Percentiles rank a stretch among this genome's conserved stretches.
Conservation (phyloP, 1,140 invertebrate genomes). For the Drosophila parvula region DNA sequence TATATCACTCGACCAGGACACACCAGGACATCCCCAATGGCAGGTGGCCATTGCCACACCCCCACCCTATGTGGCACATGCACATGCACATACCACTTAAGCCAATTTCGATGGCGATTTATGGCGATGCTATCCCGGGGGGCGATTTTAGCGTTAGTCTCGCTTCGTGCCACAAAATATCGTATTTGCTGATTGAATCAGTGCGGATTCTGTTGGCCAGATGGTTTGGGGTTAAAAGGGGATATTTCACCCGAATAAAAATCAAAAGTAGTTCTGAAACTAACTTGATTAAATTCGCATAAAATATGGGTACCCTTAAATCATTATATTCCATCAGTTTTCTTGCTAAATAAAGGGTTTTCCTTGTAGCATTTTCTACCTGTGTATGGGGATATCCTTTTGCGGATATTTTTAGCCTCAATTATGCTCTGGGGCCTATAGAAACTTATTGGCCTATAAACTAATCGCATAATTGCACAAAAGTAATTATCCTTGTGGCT, state of each 20-base stretch:
- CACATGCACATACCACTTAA: conserved; percentile 56
- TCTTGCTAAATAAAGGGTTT: background rate
- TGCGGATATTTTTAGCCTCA: conserved; percentile 20
- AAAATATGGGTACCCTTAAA: background rate
- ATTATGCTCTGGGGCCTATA: conserved; percentile 61
- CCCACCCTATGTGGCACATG: too few species aligned
- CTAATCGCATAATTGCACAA: conserved; percentile 81
- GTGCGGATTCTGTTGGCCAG: background rate
- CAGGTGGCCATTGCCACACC: conserved; percentile 44
- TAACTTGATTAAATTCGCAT: too few species aligned
- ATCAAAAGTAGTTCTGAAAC: too few species aligned
- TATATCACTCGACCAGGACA: conserved; percentile 53
- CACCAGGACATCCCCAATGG: conserved; percentile 15
- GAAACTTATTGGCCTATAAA: conserved; percentile 80
- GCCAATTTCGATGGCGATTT: conserved; percentile 75
- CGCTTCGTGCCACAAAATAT: conserved; percentile 31
- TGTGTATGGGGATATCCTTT: background rate
- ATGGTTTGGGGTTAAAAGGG: background rate
- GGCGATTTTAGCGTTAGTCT: conserved; percentile 55
- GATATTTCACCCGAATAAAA: background rate
- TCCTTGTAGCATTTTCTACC: background rate
- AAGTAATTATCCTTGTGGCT: conserved; percentile 72
- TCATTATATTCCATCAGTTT: too few species aligned
- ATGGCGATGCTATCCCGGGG: conserved; percentile 59
- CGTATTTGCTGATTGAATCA: conserved; percentile 46